Evolutionary conservation across 2,888 invertebrate genomes (phyloP), one percentile per base, ranked within the genome.

Genomic region (Polyommatus iphigenia): DNA sequence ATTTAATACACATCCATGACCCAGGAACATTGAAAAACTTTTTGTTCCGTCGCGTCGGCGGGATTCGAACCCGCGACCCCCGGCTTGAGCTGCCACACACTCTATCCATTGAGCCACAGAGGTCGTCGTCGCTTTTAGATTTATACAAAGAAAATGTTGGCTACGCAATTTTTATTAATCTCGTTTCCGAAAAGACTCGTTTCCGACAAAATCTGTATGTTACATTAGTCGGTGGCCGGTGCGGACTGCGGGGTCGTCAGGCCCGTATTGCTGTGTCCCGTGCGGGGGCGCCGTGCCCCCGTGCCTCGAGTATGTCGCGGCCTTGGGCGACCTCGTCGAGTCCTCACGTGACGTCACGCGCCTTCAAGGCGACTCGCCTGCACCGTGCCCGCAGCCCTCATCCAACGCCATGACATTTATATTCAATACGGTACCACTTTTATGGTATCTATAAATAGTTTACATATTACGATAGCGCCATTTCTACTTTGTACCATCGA

Each of bases 271-370:
- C 5, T 0, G 5, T 54, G 18, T 1, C 54, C 54, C 54, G 18
- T 18, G 54, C 54, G 18, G 54, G 5, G 54, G 5, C 5, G 54
- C 15, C 54, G 18, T 18, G 54, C 5, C 36, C 0, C 36, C 18
- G 54, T 4, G 18, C 18, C 5, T 5, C 18, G 15, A 54, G 18
- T 54, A 24, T 62, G 24, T 20, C 62, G 24, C 62, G 62, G 62
- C 62, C 62, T 62, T 62, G 24, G 24, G 62, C 62, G 5, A 62
- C 62, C 62, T 62, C 20, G 24, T 10, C 15, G 18, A 72, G 41
- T 41, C 72, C 72, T 72, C 18, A 41, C 72, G 72, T 72, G 72
- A 72, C 72, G 72, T 72, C 72, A 41, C 41, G 72, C 72, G 8
- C 72, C 72, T 20, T 20, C 72, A 72, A 41, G 72, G 72, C 72